These are phyloP conservation scores for Candidula unifasciata DNA, from an alignment of 2,888 invertebrate species.

Conservation along the genomic window DNA sequence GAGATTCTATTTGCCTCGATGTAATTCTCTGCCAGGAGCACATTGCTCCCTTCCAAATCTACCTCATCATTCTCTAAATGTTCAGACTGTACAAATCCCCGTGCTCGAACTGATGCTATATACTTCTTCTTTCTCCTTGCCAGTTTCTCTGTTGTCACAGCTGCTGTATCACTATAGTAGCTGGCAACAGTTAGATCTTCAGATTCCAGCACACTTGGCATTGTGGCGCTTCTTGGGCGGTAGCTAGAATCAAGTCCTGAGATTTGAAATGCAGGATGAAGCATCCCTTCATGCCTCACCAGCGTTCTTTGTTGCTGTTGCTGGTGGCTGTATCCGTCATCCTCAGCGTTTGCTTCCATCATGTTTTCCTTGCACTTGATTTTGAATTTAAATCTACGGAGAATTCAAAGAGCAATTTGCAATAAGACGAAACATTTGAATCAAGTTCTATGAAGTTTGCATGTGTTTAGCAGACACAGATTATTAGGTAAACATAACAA, in stretches of 20 bases:
- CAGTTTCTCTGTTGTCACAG: not conserved
- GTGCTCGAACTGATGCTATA: constrained; percentile 1
- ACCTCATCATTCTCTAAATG: not conserved
- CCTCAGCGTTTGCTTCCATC: not conserved
- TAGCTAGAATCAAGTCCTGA: not conserved
- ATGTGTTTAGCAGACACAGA: no score
- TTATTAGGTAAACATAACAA: no score
- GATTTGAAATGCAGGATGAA: no score
- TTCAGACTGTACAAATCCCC: not conserved
- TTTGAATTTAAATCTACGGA: not conserved
- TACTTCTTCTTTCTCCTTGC: not conserved
- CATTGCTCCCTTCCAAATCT: constrained; percentile 48
- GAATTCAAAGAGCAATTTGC: no score
- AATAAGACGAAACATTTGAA: not conserved
- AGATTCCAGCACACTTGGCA: not conserved
- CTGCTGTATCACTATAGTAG: constrained; percentile 30
- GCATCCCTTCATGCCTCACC: not conserved
- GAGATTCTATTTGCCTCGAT: constrained; percentile 71
- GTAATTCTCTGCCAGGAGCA: constrained; percentile 65
- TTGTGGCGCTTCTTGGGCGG: not conserved
- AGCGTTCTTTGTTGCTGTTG: not conserved
- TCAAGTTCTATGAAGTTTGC: no score
- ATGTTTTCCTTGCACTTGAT: not conserved
- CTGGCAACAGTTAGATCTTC: not conserved
- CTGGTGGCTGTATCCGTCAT: not conserved